phyloP scores from a whole-genome alignment of 2,113 vertebrate genomes.

The Trichomycterus rosablanca region DNA sequence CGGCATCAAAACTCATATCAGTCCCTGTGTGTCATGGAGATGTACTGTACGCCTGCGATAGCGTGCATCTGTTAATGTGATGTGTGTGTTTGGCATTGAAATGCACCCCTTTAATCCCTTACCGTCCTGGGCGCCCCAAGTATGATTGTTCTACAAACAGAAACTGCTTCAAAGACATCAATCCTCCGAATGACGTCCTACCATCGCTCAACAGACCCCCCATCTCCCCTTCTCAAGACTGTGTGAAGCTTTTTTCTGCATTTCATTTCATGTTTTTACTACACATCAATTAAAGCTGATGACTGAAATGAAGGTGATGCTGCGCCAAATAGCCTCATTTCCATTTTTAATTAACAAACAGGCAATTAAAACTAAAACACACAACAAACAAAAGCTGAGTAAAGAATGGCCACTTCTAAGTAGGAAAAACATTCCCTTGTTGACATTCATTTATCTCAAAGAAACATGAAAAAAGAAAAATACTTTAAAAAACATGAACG shows the following conservation, averaged over 20 bases:
- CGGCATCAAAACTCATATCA: conserved; percentile 8
- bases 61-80: conserved; percentile 21
- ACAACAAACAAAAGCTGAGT: conserved; percentile 55
- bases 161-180: conserved; percentile 31
- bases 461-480: conserved; percentile 56
- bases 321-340: conserved; percentile 26
- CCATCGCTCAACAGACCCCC: conserved; percentile 23
- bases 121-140: conserved; percentile 8
- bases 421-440: conserved; percentile 56
- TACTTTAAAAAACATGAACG: neutral
- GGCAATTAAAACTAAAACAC: conserved; percentile 47
- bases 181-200: conserved; percentile 4
- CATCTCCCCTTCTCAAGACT: conserved; percentile 2
- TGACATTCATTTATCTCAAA: conserved; percentile 62
- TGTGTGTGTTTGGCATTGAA: conserved; percentile 32
- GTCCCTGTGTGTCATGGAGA: conserved; percentile 16
- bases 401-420: conserved; percentile 49
- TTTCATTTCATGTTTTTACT: conserved; percentile 21
- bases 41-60: conserved; percentile 36
- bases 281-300: conserved; percentile 28
- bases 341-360: conserved; percentile 46
- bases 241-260: conserved; percentile 1
- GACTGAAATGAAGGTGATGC: conserved; percentile 14
- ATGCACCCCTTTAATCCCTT: conserved; percentile 31
- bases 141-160: conserved; percentile 13